Base-by-base conservation (phyloP, 1,140 invertebrate species). In the Calephelis virginiensis region DNA sequence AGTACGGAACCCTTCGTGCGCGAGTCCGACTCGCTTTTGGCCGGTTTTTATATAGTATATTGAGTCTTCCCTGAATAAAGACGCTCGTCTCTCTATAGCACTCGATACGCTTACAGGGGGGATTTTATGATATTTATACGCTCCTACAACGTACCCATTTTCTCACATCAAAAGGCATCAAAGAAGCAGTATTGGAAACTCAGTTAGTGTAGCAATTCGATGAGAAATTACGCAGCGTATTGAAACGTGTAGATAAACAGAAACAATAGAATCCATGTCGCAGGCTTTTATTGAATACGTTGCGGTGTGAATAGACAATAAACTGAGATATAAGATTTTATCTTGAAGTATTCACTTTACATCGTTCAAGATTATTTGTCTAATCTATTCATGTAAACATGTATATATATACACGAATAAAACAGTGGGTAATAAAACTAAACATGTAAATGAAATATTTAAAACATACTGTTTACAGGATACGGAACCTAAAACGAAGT, bases 81-180 rank as follows among this genome's bases (percentile, higher is more conserved):
- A 56, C 49, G 17, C 49, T 50, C 49, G 6, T 50, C 14, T 50
- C 13, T 50, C 47, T 11, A n/a, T 61, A 65, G 11, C 63, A 59
- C 59, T 73, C 70, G 56, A 69, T 63, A 60, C 53, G 61, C 70
- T 65, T 49, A 63, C 66, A 61, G 60, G 50, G 49, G 66, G 59
- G 48, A 72, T 70, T 64, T 72, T 77, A 77, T 81, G 77, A 67
- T 77, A 72, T 28, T 78, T 76, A 77, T 72, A 74, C 63, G 72
- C 73, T 74, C 28, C 14, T 70, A 77, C 63, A 69, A 75, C 38
- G 63, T 53, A 61, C 37, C 28, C n/a, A 38, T 78, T 75, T 71
- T 74, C 65, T 75, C 75, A 69, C 78, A 75, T 81, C 78, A 79
- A 74, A 79, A 70, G 70, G 59, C 75, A 68, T 78, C 79, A 80